phyloP scores from a whole-genome alignment of 2,888 invertebrate species.

The Torymus aiolomorphi region DNA sequence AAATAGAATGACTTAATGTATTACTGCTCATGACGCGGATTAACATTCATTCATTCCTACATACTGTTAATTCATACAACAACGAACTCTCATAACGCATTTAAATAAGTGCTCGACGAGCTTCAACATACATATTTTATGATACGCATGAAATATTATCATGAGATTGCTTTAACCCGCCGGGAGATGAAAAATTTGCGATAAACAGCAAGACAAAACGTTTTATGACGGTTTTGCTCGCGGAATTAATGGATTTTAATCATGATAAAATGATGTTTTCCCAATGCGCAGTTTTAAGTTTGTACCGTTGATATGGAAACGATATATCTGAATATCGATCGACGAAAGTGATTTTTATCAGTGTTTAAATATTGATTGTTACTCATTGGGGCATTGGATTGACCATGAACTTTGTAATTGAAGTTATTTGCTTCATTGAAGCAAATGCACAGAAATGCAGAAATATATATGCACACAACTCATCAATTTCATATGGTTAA shows the following conservation, averaged over 20 bases:
- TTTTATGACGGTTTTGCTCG: neutral
- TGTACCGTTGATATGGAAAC: too few relatives aligned
- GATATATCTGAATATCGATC: too few relatives aligned
- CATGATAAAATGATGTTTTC: conserved; percentile 4
- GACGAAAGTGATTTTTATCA: too few relatives aligned
- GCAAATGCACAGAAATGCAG: too few relatives aligned
- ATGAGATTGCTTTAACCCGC: neutral
- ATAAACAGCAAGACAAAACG: neutral
- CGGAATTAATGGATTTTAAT: conserved; percentile 9
- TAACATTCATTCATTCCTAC: neutral
- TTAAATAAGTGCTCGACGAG: neutral
- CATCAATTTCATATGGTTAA: too few relatives aligned
- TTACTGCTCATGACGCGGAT: too few relatives aligned
- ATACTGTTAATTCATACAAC: neutral
- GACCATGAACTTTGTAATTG: too few relatives aligned
- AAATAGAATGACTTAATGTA: too few relatives aligned
- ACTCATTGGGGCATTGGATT: too few relatives aligned
- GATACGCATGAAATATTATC: conserved; percentile 11
- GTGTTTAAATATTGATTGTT: too few relatives aligned
- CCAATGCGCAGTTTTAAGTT: neutral
- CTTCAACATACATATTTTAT: neutral
- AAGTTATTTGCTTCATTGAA: too few relatives aligned
- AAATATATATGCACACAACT: too few relatives aligned
- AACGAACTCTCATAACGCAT: neutral
- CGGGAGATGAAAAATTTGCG: neutral